phyloP scores from a whole-genome alignment of 92 coral and sea anemone genomes.

The Palythoa grandiflora region DNA sequence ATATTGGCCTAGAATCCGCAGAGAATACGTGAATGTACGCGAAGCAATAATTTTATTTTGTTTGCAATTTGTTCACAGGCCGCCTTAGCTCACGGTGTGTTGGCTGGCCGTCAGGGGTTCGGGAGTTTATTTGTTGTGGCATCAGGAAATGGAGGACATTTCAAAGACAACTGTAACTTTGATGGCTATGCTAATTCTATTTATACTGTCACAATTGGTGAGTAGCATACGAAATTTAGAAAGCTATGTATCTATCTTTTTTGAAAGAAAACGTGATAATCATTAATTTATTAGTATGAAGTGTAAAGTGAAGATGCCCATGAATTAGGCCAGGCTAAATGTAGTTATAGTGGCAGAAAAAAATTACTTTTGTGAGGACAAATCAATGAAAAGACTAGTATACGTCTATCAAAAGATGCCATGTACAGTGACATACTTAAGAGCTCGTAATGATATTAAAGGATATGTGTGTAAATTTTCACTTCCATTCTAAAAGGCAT shows the following conservation, averaged over 20 bases:
- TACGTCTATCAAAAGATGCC: too few relatives aligned
- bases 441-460: too few relatives aligned
- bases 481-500: too few relatives aligned
- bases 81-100: conserved; percentile 98
- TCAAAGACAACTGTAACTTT: conserved; percentile 97
- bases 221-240: not conserved
- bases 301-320: not conserved
- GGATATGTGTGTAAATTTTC: too few relatives aligned
- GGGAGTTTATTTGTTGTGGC: conserved; percentile 98
- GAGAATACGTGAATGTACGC: not conserved
- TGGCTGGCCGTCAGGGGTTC: conserved; percentile 92
- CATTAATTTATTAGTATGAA: not conserved
- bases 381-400: too few relatives aligned
- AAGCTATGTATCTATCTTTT: not conserved
- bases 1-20: not conserved
- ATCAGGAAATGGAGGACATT: conserved; percentile 98
- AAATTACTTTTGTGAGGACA: too few relatives aligned
- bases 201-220: conserved; percentile 92
- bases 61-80: conserved; percentile 62
- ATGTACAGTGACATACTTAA: too few relatives aligned
- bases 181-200: conserved; percentile 99
- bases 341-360: too few relatives aligned
- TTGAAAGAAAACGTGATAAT: not conserved
- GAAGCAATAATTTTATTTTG: not conserved
- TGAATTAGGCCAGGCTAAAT: too few relatives aligned